Evolutionary conservation across 2,113 vertebrate species (phyloP).

Genomic region (cat (Felis catus)): DNA sequence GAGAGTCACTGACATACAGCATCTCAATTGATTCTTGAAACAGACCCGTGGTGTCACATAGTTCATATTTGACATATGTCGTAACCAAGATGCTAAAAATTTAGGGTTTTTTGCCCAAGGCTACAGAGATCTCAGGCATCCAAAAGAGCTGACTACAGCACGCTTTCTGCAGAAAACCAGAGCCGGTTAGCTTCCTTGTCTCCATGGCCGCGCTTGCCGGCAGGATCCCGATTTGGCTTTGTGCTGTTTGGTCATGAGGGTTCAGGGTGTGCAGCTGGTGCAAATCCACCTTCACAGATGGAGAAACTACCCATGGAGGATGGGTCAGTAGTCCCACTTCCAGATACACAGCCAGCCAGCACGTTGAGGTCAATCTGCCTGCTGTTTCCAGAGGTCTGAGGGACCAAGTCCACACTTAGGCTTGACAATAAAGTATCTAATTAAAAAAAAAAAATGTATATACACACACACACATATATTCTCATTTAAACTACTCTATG

Average conservation of each 20-base stretch:
- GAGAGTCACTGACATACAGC: conserved; percentile 42
- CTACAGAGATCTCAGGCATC: conserved; percentile 8
- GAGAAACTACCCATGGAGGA: not conserved
- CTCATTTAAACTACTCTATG: not conserved
- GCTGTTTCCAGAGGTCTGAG: not conserved
- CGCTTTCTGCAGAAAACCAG: not conserved
- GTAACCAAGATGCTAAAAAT: conserved; percentile 42
- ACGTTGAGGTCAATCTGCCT: not conserved
- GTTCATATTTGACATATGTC: conserved; percentile 45
- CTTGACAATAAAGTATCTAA: not conserved
- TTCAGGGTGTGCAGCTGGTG: not conserved
- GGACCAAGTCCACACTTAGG: not conserved
- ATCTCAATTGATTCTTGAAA: conserved; percentile 7
- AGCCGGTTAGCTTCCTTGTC: not conserved
- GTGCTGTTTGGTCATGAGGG: not conserved
- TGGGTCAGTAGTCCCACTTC: not conserved
- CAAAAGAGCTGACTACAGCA: not conserved
- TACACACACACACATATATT: not conserved
- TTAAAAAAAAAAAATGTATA: not conserved
- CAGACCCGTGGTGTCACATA: conserved; percentile 8
- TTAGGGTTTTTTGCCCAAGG: not conserved
- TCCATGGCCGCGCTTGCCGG: not conserved
- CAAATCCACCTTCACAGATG: not conserved
- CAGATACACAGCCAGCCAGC: not conserved
- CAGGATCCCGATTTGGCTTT: not conserved